Conservation (phyloP, 2,797 vertebrate genomes). For the Hirundo rustica region DNA sequence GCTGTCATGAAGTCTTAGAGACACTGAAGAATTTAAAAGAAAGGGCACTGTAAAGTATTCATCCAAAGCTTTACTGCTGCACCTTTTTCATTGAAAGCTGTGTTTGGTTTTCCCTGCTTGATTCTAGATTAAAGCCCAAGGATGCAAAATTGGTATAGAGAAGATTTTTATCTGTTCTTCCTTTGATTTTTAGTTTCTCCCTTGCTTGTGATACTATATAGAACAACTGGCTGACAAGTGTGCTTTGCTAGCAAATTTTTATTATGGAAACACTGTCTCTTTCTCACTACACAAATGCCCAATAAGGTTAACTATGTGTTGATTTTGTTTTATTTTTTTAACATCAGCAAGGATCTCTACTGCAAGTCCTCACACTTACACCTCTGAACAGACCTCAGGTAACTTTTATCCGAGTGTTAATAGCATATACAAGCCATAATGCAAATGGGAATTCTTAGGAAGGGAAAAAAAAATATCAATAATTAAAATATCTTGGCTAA, state of each 20-base stretch:
- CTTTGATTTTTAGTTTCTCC: neutral
- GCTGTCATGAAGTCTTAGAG: neutral
- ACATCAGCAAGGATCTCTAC: slow-evolving; percentile 58
- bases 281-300: neutral
- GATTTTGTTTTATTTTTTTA: slow-evolving; percentile 57
- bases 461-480: neutral
- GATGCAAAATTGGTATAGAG: neutral
- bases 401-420: slow-evolving; percentile 6
- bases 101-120: neutral
- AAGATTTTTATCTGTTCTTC: neutral
- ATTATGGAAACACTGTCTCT: neutral
- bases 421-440: neutral
- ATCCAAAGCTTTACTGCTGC: neutral
- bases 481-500: neutral
- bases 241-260: neutral
- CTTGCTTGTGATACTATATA: neutral
- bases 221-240: neutral
- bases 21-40: neutral
- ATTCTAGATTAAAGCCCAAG: neutral
- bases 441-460: neutral
- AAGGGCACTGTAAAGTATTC: neutral
- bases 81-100: neutral
- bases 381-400: slow-evolving; percentile 57
- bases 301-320: neutral
- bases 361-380: slow-evolving; percentile 20